Base-by-base conservation (phyloP, 2,797 vertebrate genomes). In the Cossypha polioptera region DNA sequence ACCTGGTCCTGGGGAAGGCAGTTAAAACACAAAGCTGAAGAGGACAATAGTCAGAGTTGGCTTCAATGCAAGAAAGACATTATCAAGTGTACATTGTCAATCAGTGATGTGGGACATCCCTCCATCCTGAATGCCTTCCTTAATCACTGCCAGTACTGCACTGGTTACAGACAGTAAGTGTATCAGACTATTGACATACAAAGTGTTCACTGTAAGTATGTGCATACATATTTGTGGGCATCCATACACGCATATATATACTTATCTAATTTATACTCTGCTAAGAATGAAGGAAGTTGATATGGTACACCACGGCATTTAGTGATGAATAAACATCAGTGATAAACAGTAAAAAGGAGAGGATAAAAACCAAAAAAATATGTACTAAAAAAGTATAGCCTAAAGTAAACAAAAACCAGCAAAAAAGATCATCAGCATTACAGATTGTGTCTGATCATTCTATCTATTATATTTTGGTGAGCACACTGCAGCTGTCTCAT, bases 31-130 rank as follows among this genome's bases (percentile, higher is more conserved):
- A 2, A 0, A 85, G 20, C 16, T 45, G 14, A 73, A 63, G 9
- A 55, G 7, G 8, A 4, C 31, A 75, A 66, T 0, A 4, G 10
- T 40, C 35, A 54, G 3, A 24, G 36, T 0, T 43, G 12, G 14
- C 36, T 90, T 58, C 48, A 78, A 54, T 7, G 29, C 26, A 61
- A 48, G 36, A 54, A 24, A 78, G 33, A 45, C 10, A 25, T 36
- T 22, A 51, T 9, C 20, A 67, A 54, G 22, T 13, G 22, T 31
- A 17, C 6, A 10, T 15, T 59, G 24, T 31, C 48, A 48, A 16
- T n/a, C 45, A 76, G 16, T 53, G 47, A 65, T 38, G 75, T 25
- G 21, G 13, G 35, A 77, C 33, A 72, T 4, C 17, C 8, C 26
- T 87, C 38, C 38, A 79, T 16, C 18, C 51, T 22, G 16, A 62